These are phyloP conservation scores for Megaceryle maxima DNA, from an alignment of 2,113 vertebrate species.

Conservation along the genomic window DNA sequence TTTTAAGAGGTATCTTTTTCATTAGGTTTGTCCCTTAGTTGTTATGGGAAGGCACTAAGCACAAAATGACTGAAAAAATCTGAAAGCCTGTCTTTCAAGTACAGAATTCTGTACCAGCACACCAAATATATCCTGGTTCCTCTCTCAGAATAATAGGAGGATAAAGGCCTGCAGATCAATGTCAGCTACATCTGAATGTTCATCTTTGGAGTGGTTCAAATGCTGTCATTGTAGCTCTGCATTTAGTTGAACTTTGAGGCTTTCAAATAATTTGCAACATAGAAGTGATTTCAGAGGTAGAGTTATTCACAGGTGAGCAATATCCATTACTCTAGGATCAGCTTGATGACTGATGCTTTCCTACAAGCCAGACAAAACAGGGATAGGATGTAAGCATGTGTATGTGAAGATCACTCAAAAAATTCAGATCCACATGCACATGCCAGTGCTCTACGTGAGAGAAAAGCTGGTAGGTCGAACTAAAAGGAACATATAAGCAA, in stretches of 20 bases:
- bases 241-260: not conserved
- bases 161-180: not conserved
- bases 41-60: not conserved
- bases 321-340: not conserved
- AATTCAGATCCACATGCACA: not conserved
- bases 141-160: not conserved
- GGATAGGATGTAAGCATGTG: not conserved
- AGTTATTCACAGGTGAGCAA: not conserved
- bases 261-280: not conserved
- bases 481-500: not conserved
- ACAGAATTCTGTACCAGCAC: not conserved
- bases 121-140: not conserved
- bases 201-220: not conserved
- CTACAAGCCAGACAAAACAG: not conserved
- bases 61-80: not conserved
- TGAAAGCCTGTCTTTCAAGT: not conserved
- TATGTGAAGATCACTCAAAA: not conserved
- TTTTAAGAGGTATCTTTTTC: not conserved
- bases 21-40: not conserved
- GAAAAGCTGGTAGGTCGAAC: not conserved
- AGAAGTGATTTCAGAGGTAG: not conserved
- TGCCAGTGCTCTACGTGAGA: not conserved
- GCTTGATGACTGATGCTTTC: not conserved
- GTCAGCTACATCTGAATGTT: rapidly evolving
- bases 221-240: not conserved